Evolutionary conservation across 2,113 vertebrate species (phyloP).

Genomic region (Erpornis zantholeuca): DNA sequence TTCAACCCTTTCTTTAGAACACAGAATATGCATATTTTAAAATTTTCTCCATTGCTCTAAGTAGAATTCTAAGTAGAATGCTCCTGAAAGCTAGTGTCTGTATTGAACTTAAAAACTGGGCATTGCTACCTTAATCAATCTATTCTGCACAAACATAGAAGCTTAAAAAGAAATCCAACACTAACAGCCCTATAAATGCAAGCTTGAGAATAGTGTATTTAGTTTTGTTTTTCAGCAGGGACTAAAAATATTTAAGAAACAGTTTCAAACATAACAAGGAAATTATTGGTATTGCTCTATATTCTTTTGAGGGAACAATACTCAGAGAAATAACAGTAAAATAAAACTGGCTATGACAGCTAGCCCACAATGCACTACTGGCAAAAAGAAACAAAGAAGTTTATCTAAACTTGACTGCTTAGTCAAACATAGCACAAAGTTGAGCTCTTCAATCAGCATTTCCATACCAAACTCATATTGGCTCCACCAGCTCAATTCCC

Average conservation of each 20-base stretch:
- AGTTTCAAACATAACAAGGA: neutral
- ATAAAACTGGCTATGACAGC: neutral
- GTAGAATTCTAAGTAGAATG: neutral
- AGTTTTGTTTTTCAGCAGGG: neutral
- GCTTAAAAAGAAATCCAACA: neutral
- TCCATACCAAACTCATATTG: neutral
- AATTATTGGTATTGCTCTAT: neutral
- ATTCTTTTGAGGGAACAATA: neutral
- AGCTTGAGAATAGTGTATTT: neutral
- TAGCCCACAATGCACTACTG: neutral
- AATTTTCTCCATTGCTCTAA: neutral
- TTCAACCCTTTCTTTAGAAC: neutral
- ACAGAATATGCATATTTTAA: neutral
- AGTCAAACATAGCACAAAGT: neutral
- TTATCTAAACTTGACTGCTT: neutral
- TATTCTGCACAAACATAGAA: neutral
- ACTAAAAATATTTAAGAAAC: neutral
- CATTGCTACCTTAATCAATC: neutral
- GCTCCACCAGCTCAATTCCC: neutral
- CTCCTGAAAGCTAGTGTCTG: neutral
- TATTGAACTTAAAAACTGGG: neutral
- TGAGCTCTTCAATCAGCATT: neutral
- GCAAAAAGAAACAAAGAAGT: neutral
- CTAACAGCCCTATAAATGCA: neutral
- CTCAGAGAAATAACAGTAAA: neutral